Evolutionary conservation across 2,797 vertebrate genomes (phyloP).

Genomic region (Distichodus sexfasciatus): DNA sequence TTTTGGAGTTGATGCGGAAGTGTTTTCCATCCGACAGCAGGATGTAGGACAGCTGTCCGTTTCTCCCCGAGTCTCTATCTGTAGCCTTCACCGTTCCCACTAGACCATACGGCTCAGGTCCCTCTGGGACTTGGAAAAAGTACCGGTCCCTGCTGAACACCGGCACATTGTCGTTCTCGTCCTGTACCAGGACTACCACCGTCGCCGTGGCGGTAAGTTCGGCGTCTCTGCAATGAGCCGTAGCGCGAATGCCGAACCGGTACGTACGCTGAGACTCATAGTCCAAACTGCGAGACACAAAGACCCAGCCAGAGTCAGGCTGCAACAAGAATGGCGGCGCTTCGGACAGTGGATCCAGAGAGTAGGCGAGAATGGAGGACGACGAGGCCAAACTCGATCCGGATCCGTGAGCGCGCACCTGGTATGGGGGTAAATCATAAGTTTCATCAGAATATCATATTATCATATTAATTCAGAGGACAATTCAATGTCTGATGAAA

Average conservation of each 20-base stretch:
- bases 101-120: slow-evolving; percentile 73
- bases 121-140: slow-evolving; percentile 85
- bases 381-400: slow-evolving; percentile 5
- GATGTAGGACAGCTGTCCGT: slow-evolving; percentile 86
- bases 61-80: slow-evolving; percentile 85
- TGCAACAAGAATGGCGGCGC: slow-evolving; percentile 75
- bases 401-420: slow-evolving; percentile 68
- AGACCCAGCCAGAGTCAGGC: slow-evolving; percentile 81
- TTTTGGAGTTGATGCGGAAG: slow-evolving; percentile 89
- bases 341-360: slow-evolving; percentile 67
- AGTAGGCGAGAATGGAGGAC: slow-evolving; percentile 61
- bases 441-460: too few species aligned
- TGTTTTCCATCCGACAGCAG: slow-evolving; percentile 87
- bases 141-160: slow-evolving; percentile 72
- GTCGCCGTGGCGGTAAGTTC: slow-evolving; percentile 72
- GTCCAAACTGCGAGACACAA: slow-evolving; percentile 76
- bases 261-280: slow-evolving; percentile 74
- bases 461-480: too few species aligned
- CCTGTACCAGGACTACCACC: slow-evolving; percentile 79
- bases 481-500: too few species aligned
- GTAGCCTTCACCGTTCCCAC: slow-evolving; percentile 79
- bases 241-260: slow-evolving; percentile 75
- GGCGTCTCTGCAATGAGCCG: slow-evolving; percentile 36
- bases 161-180: slow-evolving; percentile 88
- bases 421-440: too few species aligned